Evolutionary conservation across 1,140 invertebrate genomes (phyloP).

Genomic region (Drosophila pruinosa): DNA sequence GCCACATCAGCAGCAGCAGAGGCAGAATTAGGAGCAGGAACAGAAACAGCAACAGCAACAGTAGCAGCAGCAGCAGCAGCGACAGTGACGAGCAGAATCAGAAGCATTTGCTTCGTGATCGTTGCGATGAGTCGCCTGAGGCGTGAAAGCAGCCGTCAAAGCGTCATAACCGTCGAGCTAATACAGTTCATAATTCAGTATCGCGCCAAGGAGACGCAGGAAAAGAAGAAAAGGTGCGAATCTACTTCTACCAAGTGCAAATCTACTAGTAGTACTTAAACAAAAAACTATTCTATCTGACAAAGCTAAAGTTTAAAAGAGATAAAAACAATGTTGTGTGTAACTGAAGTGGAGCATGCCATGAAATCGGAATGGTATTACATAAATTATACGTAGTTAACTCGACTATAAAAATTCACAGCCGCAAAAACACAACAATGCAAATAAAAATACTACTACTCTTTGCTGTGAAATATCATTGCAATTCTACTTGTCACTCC

Average conservation of each 20-base stretch:
- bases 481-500: slow-evolving; percentile 6
- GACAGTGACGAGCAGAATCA: slow-evolving; percentile 38
- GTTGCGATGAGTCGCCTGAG: slow-evolving; percentile 78
- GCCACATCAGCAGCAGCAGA: background rate
- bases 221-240: slow-evolving; percentile 82
- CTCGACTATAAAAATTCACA: background rate
- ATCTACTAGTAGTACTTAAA: slow-evolving; percentile 7
- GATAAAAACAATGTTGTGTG: slow-evolving; percentile 54
- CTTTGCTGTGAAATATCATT: slow-evolving; percentile 2
- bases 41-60: slow-evolving; percentile 2
- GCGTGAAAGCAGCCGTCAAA: slow-evolving; percentile 79
- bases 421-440: background rate
- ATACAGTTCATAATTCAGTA: slow-evolving; percentile 83
- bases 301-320: background rate
- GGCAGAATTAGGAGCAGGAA: slow-evolving; percentile 22
- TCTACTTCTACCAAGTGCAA: slow-evolving; percentile 1
- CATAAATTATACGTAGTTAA: slow-evolving; percentile 35
- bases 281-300: background rate
- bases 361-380: slow-evolving; percentile 74
- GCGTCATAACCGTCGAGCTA: slow-evolving; percentile 80
- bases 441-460: background rate
- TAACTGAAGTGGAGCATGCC: slow-evolving; percentile 63
- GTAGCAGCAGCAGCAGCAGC: slow-evolving; percentile 24
- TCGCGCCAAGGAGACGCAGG: slow-evolving; percentile 79
- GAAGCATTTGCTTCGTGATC: slow-evolving; percentile 63